Conservation (phyloP, 2,888 invertebrate genomes). For the Hydroisotoma schaefferi region DNA sequence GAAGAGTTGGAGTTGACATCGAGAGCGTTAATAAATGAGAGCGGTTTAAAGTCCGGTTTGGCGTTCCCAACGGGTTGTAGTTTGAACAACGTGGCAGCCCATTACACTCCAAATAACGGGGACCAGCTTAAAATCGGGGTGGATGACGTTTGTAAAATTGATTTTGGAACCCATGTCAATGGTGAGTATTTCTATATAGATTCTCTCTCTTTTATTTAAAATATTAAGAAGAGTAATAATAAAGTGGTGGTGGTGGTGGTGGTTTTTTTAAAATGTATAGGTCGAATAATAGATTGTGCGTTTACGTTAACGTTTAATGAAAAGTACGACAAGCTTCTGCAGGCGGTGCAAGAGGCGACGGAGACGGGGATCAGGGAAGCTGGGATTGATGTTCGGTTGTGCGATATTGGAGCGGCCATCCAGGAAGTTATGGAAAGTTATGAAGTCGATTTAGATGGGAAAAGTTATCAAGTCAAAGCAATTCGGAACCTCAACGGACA, state of each 20-base stretch:
- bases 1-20: conserved; percentile 92
- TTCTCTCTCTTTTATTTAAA: no score
- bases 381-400: conserved; percentile 91
- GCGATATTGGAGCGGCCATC: conserved; percentile 92
- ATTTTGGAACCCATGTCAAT: conserved; percentile 97
- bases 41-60: conserved; percentile 83
- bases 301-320: conserved; percentile 96
- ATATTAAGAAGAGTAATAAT: not conserved
- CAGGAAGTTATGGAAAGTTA: conserved; percentile 92
- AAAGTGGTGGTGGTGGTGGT: no score
- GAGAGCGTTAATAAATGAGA: conserved; percentile 86
- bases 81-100: conserved; percentile 93
- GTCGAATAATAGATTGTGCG: conserved; percentile 95
- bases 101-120: conserved; percentile 98
- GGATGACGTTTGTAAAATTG: conserved; percentile 98
- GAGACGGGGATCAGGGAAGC: conserved; percentile 92
- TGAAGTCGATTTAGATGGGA: conserved; percentile 95
- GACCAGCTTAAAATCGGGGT: conserved; percentile 90
- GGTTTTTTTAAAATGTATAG: conserved; percentile 49
- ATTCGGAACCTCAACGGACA: conserved; percentile 98
- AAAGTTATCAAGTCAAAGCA: conserved; percentile 91
- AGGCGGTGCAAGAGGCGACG: conserved; percentile 96
- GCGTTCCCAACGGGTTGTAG: conserved; percentile 94
- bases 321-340: conserved; percentile 87
- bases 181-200: no score